Evolutionary conservation across 2,113 vertebrate species (phyloP), one percentile per base, ranked within the genome.

Genomic region (Upupa epops): DNA sequence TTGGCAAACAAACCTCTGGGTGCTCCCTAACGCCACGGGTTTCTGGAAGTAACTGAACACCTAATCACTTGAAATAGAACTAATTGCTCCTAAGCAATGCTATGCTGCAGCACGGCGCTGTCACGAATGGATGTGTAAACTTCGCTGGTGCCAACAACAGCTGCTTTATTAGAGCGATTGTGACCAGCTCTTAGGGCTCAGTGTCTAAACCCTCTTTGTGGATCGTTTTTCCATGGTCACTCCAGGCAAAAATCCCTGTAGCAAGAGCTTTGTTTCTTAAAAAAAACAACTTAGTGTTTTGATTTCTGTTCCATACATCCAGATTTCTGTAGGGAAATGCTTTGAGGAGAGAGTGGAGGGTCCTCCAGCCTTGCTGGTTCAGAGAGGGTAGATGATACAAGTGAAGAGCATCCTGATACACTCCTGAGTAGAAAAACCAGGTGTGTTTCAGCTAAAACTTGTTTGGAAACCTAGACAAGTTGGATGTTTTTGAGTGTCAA

Each of bases 41-140:
- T 12, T 81, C 59, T 82, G 25, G 73, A 69, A 69, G 83, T 86
- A 92, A 93, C 68, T 22, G 59, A 89, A 87, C 56, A 76, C 74
- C 48, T 85, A 79, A 80, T 90, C 45, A 80, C 52, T 85, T 29
- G 68, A 85, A 66, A 84, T 64, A 54, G 69, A 92, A 73, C 71
- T 91, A 94, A 93, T 83, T 82, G 36, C 90, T 79, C 59, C 81
- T 90, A 87, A 89, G 80, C 63, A 95, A 87, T 85, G 80, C 60
- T 94, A 70, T 70, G 87, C 81, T 26, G 56, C 82, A 89, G 87
- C 28, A 80, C 85, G 86, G 75, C 60, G 21, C 83, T 85, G 66
- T 85, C 68, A 83, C 82, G 92, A 96, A 93, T 80, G 87, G 81
- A 86, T 94, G 79, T 56, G 86, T 92, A 95, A 96, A 96, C 93